A percentile compares a stretch with the other conserved stretches of the same genome.
Evolutionary conservation across 2,797 vertebrate genomes (phyloP).

Genomic region (Eulemur mongoz): DNA sequence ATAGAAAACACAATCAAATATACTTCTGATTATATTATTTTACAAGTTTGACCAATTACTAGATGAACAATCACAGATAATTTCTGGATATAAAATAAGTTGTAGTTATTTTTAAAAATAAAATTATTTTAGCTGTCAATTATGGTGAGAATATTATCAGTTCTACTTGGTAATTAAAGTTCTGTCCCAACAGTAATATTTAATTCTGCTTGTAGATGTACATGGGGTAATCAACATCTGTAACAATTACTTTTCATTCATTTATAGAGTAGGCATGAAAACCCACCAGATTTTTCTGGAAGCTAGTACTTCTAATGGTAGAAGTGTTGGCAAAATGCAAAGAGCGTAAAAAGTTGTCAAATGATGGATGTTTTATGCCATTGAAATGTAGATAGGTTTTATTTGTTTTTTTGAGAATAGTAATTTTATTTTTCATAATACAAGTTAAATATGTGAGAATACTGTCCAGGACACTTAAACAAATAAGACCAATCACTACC

Average conservation of each 20-base stretch:
- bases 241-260: background rate
- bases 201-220: background rate
- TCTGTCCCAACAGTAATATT: background rate
- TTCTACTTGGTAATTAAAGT: background rate
- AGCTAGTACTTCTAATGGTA: background rate
- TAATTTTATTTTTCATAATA: background rate
- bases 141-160: background rate
- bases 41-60: constrained; percentile 31
- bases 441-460: background rate
- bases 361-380: background rate
- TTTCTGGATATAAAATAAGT: background rate
- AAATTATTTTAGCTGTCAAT: background rate
- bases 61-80: background rate
- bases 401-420: background rate
- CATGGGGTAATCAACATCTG: background rate
- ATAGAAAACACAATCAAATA: constrained; percentile 14
- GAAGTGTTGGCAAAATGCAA: background rate
- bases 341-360: background rate
- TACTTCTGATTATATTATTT: constrained; percentile 17
- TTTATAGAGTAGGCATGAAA: background rate
- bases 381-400: background rate
- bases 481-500: background rate
- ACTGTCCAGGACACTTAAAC: background rate
- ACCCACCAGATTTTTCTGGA: background rate
- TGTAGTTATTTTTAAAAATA: background rate